Evolutionary conservation across 2,113 vertebrate genomes (phyloP).

Genomic region (Pseudolaguvia tuberculata): DNA sequence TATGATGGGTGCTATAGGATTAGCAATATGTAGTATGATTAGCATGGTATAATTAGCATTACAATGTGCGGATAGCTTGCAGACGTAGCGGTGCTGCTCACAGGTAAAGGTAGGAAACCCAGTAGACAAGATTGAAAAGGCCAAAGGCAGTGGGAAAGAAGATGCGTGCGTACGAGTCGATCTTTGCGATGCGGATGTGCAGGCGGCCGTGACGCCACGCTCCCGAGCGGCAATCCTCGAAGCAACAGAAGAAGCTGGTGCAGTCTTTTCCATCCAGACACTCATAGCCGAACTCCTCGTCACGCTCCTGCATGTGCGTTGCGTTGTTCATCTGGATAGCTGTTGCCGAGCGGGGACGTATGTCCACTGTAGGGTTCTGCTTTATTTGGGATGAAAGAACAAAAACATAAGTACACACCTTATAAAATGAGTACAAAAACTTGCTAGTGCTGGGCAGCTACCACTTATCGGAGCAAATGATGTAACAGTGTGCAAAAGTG

Average conservation of each 20-base stretch:
- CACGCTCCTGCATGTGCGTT: slow-evolving; percentile 93
- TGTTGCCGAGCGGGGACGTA: slow-evolving; percentile 92
- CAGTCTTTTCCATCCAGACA: slow-evolving; percentile 99
- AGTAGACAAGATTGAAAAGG: slow-evolving; percentile 96
- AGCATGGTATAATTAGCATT: slow-evolving; percentile 46
- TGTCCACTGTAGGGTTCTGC: slow-evolving; percentile 96
- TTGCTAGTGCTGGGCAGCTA: slow-evolving; percentile 56
- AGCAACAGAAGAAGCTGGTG: slow-evolving; percentile 99
- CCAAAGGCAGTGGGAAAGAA: slow-evolving; percentile 97
- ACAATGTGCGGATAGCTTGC: slow-evolving; percentile 8
- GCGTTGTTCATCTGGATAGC: slow-evolving; percentile 99
- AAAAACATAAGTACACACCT: neutral
- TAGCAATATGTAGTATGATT: slow-evolving; percentile 43
- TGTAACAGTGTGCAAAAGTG: neutral
- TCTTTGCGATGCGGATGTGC: slow-evolving; percentile 95
- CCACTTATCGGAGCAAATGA: no score
- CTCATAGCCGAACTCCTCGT: slow-evolving; percentile 96
- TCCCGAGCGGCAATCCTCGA: slow-evolving; percentile 95
- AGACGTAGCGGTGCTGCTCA: slow-evolving; percentile 56
- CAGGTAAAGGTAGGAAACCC: slow-evolving; percentile 98
- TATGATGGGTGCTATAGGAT: neutral
- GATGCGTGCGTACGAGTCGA: slow-evolving; percentile 97
- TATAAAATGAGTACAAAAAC: neutral
- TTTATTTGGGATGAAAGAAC: slow-evolving; percentile 46
- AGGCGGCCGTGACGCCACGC: slow-evolving; percentile 94